Evolutionary conservation across 2,113 vertebrate genomes (phyloP), one percentile per base, ranked within the genome.

Genomic region (Hippocampus abdominalis): DNA sequence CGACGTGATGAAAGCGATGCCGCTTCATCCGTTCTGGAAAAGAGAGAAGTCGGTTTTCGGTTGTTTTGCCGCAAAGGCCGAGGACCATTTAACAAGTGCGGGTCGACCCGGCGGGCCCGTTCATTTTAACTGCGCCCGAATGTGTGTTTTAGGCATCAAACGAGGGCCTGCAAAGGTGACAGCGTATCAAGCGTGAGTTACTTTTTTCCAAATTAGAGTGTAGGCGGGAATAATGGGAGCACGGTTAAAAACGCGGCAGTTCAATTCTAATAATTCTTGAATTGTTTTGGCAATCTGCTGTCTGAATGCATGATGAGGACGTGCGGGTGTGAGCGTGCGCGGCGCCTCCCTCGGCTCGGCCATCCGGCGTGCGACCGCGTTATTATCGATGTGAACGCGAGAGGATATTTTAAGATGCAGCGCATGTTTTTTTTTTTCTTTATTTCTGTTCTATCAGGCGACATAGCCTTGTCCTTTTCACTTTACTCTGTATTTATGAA

Each of bases 361-460:
- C 75, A 44, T 53, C 11, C 23, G 48, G 61, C 72, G 48, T 61
- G 8, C 36, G 51, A 49, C 69, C 69, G 73, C 51, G 69, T 6
- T 63, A 51, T 68, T 76, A 32, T 71, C 21, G 39, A 76, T 72
- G 57, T 64, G 60, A 79, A 76, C 54, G 64, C 76, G 63, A 59
- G 65, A 21, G 70, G 64, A 25, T 63, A 76, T 44, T 71, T 68
- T 60, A 60, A 77, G 69, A 70, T 18, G 46, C 32, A 1, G 68
- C 67, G 46, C 69, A 68, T 51, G 71, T 12, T n/a, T n/a, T n/a
- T n/a, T n/a, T 4, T 25, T 69, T 2, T 16, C 68, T 75, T 81
- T 66, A 71, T 74, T 79, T 60, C 48, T 29, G 63, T 87, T 86
- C 70, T 71, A 79, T 87, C 85, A 83, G 73, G 75, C 74, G 8